Evolutionary conservation across 2,888 invertebrate genomes (phyloP), one percentile per base, ranked within the genome.

Genomic region (Heliconius aoede): DNA sequence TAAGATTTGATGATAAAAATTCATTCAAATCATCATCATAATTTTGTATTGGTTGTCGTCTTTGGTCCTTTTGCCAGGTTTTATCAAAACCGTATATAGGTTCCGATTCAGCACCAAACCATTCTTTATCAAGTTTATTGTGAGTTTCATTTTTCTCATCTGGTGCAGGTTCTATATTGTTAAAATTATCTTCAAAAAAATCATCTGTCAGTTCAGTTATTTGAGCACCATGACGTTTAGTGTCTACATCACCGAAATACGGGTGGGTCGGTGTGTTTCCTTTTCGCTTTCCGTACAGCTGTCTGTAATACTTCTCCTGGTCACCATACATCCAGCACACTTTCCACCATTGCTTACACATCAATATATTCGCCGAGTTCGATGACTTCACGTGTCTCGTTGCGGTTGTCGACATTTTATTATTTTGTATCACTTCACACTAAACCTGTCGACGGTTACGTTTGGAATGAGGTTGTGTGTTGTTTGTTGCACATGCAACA

Each of bases 301-400:
- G 97, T 85, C 97, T 94, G 94, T 97, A 97, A 93, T 97, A 97
- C 87, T 97, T 97, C 86, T 97, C 97, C 86, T 97, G 97, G 90
- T 97, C 97, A 72, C 97, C 97, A 87, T 97, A 96, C 95, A 97
- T 96, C 96, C 97, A 97, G 87, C 97, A 97, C 79, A 97, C 97
- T 90, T 97, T 97, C 97, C 97, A 97, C 97, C 97, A 97, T 95
- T 97, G 97, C 89, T 97, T 97, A 94, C 97, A 97, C 96, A 97
- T 97, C 81, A 97, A 91, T 87, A 97, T 96, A 91, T 97, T 97
- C 80, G 96, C 96, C 60, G 96, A 94, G 83, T 95, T 95, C 5
- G 95, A 95, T 21, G 94, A 87, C 84, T 95, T 95, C 60, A 95
- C 93, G 80, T 95, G 95, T 78, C 92, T 87, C 30, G 94, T 95